These are phyloP conservation scores for Polydrusus cervinus DNA, from an alignment of 2,888 invertebrate genomes.

Conservation along the genomic window DNA sequence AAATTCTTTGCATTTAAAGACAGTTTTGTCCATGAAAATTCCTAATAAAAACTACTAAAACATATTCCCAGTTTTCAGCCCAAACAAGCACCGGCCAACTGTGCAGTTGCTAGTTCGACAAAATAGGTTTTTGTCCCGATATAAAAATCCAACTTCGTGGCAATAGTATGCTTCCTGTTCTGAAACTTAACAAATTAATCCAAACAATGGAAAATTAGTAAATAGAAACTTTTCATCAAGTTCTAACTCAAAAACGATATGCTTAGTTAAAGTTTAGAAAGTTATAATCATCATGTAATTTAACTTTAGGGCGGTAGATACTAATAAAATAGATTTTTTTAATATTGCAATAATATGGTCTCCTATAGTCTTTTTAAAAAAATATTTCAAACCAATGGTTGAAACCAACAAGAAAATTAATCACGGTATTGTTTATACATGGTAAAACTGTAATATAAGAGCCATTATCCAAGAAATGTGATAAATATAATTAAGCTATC, in stretches of 20 bases:
- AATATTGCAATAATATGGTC: no score
- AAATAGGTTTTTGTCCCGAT: not conserved
- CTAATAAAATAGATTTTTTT: no score
- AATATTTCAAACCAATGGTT: no score
- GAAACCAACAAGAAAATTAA: no score
- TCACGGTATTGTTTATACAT: no score
- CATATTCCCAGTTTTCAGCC: not conserved
- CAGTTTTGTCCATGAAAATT: no score
- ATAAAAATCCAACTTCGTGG: not conserved
- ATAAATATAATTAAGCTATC: no score
- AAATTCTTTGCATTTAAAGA: no score
- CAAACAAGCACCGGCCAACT: not conserved
- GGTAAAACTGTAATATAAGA: no score
- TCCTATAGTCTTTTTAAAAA: no score
- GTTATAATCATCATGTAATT: not conserved
- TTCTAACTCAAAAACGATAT: slow-evolving; percentile 1
- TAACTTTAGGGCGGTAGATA: not conserved
- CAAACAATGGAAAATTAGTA: not conserved
- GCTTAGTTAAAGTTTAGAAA: not conserved
- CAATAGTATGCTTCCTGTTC: not conserved
- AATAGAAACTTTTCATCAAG: slow-evolving; percentile 5
- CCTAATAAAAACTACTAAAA: no score
- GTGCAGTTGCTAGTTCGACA: not conserved
- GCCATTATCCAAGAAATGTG: no score
- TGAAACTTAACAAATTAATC: not conserved